These are phyloP conservation scores for Eublepharis macularius DNA, from an alignment of 2,113 vertebrate genomes.

Conservation along the genomic window DNA sequence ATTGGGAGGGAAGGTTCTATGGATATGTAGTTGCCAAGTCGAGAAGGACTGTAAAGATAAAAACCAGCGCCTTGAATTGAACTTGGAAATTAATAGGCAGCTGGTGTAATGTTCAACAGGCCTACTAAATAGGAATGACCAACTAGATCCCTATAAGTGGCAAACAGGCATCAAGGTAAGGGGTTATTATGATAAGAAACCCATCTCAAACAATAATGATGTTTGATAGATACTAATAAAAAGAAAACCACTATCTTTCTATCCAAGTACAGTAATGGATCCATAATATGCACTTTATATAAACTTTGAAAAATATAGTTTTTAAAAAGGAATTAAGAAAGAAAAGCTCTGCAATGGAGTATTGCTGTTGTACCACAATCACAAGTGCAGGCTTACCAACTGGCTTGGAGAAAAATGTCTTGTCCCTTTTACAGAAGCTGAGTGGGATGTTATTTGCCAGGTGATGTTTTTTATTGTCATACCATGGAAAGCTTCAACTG, in stretches of 20 bases:
- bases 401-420: too few relatives aligned
- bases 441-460: too few relatives aligned
- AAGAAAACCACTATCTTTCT: neutral
- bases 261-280: neutral
- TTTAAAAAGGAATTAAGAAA: neutral
- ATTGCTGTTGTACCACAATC: neutral
- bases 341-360: neutral
- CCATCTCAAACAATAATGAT: neutral
- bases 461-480: too few relatives aligned
- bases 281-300: neutral
- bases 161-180: neutral
- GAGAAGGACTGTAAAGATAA: too few relatives aligned
- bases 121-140: neutral
- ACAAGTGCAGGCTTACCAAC: too few relatives aligned
- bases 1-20: too few relatives aligned
- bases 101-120: too few relatives aligned
- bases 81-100: too few relatives aligned
- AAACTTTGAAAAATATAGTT: neutral
- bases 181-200: neutral
- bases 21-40: too few relatives aligned
- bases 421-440: too few relatives aligned
- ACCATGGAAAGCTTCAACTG: too few relatives aligned
- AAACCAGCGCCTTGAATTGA: too few relatives aligned
- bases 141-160: neutral
- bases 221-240: neutral